These are phyloP conservation scores for Channa argus DNA, from an alignment of 2,113 vertebrate species.

Conservation along the genomic window DNA sequence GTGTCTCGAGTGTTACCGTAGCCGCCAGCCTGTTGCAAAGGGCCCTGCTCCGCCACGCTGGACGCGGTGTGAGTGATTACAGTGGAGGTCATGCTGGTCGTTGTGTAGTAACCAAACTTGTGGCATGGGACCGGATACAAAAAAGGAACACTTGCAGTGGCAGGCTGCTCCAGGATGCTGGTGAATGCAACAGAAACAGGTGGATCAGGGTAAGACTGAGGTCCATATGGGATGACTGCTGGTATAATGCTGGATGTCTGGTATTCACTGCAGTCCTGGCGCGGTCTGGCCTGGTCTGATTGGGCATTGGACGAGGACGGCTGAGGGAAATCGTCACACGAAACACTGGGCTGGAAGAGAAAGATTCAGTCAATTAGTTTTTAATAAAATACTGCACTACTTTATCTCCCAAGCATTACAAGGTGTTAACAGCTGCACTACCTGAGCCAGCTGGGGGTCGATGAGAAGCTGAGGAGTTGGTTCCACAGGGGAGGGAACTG, in stretches of 20 bases:
- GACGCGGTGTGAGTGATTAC: constrained; percentile 84
- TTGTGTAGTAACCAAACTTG: constrained; percentile 73
- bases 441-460: constrained; percentile 77
- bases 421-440: constrained; percentile 39
- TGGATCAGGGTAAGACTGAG: constrained; percentile 61
- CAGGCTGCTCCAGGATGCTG: constrained; percentile 48
- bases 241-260: constrained; percentile 57
- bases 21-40: constrained; percentile 54
- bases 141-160: constrained; percentile 64
- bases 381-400: neutral
- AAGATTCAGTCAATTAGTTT: neutral
- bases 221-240: constrained; percentile 26
- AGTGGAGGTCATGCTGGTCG: constrained; percentile 66
- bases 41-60: constrained; percentile 51
- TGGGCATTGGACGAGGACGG: constrained; percentile 59
- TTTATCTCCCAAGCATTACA: constrained; percentile 1
- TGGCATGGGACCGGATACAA: constrained; percentile 72
- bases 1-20: constrained; percentile 65
- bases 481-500: constrained; percentile 47
- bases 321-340: constrained; percentile 64
- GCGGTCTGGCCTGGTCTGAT: constrained; percentile 56
- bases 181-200: constrained; percentile 49
- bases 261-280: constrained; percentile 70
- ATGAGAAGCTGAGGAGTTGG: constrained; percentile 67
- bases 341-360: constrained; percentile 68